phyloP scores from a whole-genome alignment of 2,888 invertebrate genomes.

The Globia sparganii region DNA sequence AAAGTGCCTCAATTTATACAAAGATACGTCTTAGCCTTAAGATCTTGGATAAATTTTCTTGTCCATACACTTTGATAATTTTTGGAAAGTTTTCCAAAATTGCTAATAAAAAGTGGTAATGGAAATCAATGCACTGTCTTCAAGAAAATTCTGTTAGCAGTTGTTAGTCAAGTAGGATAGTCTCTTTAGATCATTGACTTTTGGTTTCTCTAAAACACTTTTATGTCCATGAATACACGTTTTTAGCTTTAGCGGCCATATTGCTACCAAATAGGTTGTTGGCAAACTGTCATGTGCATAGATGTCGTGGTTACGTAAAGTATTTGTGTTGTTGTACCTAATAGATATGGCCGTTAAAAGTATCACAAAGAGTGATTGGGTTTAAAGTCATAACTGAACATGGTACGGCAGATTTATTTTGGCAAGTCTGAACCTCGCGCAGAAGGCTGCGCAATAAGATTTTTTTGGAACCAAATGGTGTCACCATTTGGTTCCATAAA shows the following conservation, averaged over 20 bases:
- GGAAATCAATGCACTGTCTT: neutral
- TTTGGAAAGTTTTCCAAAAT: neutral
- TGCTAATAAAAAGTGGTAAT: neutral
- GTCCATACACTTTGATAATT: neutral
- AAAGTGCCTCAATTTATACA: slow-evolving; percentile 46
- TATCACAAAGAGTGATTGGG: neutral
- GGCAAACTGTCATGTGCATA: neutral
- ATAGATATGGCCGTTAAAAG: slow-evolving; percentile 7
- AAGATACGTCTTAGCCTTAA: slow-evolving; percentile 27
- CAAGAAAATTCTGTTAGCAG: neutral
- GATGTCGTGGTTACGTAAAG: slow-evolving; percentile 6
- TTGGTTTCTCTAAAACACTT: neutral
- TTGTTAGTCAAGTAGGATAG: neutral
- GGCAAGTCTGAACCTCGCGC: no score
- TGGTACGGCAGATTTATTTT: no score
- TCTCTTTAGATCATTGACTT: neutral
- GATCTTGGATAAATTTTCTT: slow-evolving; percentile 2
- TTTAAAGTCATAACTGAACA: slow-evolving; percentile 22
- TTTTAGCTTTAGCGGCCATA: neutral
- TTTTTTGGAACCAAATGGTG: no score
- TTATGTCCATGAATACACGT: neutral
- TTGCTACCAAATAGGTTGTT: neutral
- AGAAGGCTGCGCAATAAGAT: no score
- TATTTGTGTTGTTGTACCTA: neutral
- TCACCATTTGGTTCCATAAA: no score